These are phyloP conservation scores for Hipposideros larvatus DNA, from an alignment of 2,797 vertebrate species.

Conservation along the genomic window DNA sequence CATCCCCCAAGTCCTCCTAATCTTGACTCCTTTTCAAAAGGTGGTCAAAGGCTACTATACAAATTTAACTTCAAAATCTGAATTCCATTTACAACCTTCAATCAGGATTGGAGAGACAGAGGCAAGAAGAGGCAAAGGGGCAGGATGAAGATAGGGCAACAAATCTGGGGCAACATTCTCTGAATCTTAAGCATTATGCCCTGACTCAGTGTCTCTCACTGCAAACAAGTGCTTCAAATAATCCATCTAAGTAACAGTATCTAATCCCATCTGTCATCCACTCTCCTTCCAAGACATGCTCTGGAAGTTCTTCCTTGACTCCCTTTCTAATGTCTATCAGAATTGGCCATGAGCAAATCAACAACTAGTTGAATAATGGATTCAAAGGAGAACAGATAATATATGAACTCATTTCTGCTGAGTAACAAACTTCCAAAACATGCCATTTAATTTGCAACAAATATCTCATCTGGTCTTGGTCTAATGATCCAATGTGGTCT, in stretches of 20 bases:
- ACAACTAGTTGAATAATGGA: constrained; percentile 31
- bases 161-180: constrained; percentile 2
- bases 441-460: background rate
- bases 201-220: background rate
- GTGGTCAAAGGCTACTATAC: constrained; percentile 45
- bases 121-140: constrained; percentile 26
- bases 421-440: constrained; percentile 54
- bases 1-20: constrained; percentile 54
- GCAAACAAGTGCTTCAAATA: constrained; percentile 20
- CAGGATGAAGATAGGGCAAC: background rate
- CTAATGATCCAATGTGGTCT: background rate
- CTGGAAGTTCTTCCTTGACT: constrained; percentile 49
- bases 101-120: constrained; percentile 20
- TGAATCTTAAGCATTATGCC: background rate
- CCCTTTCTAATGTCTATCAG: constrained; percentile 44
- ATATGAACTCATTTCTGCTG: constrained; percentile 31
- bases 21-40: constrained; percentile 67
- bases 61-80: constrained; percentile 55
- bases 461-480: constrained; percentile 1
- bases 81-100: constrained; percentile 57
- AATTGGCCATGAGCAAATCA: constrained; percentile 60
- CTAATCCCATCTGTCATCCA: constrained; percentile 21
- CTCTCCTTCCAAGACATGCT: constrained; percentile 39
- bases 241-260: constrained; percentile 25
- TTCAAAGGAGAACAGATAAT: background rate